Base-by-base conservation (phyloP, 2,797 vertebrate species). In the Tragopan temminckii region DNA sequence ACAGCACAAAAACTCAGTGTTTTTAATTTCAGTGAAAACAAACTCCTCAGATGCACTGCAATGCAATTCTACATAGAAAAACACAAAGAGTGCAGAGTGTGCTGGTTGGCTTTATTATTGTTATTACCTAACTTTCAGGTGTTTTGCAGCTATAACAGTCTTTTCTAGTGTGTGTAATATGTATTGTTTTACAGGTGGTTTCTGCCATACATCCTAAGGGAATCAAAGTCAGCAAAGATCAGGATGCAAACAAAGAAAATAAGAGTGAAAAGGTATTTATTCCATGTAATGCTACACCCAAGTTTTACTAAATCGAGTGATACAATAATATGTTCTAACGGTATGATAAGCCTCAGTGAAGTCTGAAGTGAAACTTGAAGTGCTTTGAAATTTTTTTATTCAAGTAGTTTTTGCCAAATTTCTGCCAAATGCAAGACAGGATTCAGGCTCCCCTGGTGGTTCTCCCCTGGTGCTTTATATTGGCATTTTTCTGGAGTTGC, bases 251-350 rank as follows among this genome's bases (percentile, higher is more conserved):
- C 63, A 95, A 87, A 77, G 95, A 93, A 81, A 93, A 88, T 13
- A 94, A 68, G 70, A 95, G 64, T 70, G 96, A 96, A 85, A 97
- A 98, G 98, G 98, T 98, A 97, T 89, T 94, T 89, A 85, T 93
- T 83, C 42, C 52, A 23, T 88, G 92, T 75, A 69, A 3, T 46
- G 35, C 69, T 74, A 1, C 38, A 68, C 42, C 18, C 55, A 55
- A 71, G 40, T 87, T 94, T 90, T 83, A 55, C 62, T 59, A 61
- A 85, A 89, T 93, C 48, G 68, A 46, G 43, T 63, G 15, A 53
- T 75, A 46, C 43, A 85, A 74, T 48, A 78, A 12, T 67, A 33
- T 45, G 7, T 78, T 90, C 35, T 55, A 93, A 75, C 36, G 52
- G 67, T 40, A 0, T 36, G 53, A 63, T 84, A 79, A 83, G 15